Percentiles rank a stretch among this genome's conserved stretches.
phyloP scores from a whole-genome alignment of 2,888 invertebrate species.

The Mesochorus sp. region DNA sequence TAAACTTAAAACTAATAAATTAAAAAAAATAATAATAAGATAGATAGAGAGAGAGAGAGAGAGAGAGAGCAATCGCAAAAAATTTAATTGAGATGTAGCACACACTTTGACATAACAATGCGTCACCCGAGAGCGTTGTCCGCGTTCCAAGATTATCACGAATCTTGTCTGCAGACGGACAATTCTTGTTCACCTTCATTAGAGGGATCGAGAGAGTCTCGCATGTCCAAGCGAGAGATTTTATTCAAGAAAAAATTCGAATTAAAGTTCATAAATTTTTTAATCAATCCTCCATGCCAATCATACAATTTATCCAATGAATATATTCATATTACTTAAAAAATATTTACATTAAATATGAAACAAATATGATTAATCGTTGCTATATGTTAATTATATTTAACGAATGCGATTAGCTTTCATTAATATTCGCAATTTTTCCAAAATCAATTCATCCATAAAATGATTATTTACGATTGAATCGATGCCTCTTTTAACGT shows the following conservation, averaged over 20 bases:
- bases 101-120: slow-evolving; percentile 55
- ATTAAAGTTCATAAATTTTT: too few relatives aligned
- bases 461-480: too few relatives aligned
- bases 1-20: neutral
- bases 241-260: neutral
- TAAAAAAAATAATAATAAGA: neutral
- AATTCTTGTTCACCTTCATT: slow-evolving; percentile 16
- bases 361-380: too few relatives aligned
- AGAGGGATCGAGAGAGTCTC: neutral
- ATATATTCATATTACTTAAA: too few relatives aligned
- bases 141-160: slow-evolving; percentile 33
- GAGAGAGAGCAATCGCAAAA: slow-evolving; percentile 5
- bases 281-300: too few relatives aligned
- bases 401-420: too few relatives aligned
- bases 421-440: too few relatives aligned
- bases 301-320: too few relatives aligned
- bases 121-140: slow-evolving; percentile 7
- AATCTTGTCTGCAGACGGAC: slow-evolving; percentile 48
- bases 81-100: slow-evolving; percentile 58
- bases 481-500: neutral
- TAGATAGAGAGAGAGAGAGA: neutral
- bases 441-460: too few relatives aligned
- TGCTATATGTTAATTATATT: too few relatives aligned
- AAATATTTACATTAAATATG: too few relatives aligned
- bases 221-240: neutral